phyloP scores from a whole-genome alignment of 2,113 vertebrate species.

The Agelaius phoeniceus region DNA sequence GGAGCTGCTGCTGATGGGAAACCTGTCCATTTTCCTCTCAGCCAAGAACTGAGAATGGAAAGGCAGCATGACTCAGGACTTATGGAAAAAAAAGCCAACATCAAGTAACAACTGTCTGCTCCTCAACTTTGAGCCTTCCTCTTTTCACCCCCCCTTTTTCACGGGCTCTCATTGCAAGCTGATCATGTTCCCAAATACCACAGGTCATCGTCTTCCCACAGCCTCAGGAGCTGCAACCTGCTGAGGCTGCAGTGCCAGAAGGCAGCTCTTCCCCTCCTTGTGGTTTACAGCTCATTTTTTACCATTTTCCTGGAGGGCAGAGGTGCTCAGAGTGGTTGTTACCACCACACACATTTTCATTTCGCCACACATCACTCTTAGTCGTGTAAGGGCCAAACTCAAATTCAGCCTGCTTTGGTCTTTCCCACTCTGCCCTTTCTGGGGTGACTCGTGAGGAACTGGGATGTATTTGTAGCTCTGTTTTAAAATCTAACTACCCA shows the following conservation, averaged over 20 bases:
- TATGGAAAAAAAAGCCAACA: fast-evolving
- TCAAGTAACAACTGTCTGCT: background rate
- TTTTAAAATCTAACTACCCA: background rate
- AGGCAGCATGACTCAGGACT: background rate
- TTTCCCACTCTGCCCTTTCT: background rate
- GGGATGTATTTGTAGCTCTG: background rate
- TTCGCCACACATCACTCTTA: fast-evolving
- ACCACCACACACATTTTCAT: background rate
- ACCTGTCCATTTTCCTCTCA: background rate
- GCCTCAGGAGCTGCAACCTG: constrained; percentile 59
- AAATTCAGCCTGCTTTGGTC: background rate
- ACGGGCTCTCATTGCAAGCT: background rate
- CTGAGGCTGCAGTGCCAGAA: constrained; percentile 13
- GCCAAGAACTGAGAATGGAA: background rate
- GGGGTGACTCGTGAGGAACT: background rate
- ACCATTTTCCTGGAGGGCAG: background rate
- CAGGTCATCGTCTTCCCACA: constrained; percentile 59
- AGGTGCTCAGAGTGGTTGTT: fast-evolving
- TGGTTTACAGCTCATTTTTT: background rate
- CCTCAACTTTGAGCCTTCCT: constrained; percentile 1
- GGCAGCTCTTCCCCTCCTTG: background rate
- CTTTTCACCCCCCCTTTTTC: background rate
- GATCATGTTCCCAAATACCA: constrained; percentile 6
- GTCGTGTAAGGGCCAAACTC: fast-evolving
- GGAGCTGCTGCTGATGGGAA: background rate